phyloP scores from a whole-genome alignment of 2,888 invertebrate genomes.

The Liopterus haemorrhoidalis region DNA sequence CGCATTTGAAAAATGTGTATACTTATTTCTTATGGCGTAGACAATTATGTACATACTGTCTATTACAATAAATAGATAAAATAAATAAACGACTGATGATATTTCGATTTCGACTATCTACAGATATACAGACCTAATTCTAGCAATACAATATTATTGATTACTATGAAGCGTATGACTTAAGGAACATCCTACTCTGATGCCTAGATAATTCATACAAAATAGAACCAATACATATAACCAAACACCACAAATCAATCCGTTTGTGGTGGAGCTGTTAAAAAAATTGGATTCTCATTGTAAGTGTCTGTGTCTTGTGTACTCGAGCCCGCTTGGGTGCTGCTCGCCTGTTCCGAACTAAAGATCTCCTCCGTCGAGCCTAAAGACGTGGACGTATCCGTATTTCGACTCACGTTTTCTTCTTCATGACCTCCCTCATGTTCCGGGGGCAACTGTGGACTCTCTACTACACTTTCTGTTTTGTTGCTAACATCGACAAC shows the following conservation, averaged over 20 bases:
- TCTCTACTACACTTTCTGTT: no score
- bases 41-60: constrained; percentile 43
- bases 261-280: not conserved
- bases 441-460: no score
- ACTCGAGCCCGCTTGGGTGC: no score
- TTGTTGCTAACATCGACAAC: no score
- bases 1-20: constrained; percentile 21
- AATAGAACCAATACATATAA: no score
- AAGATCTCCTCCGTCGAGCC: not conserved
- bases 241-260: no score
- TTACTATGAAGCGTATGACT: no score
- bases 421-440: not conserved
- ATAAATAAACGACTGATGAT: constrained; percentile 40
- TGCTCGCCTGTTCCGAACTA: no score
- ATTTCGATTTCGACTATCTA: constrained; percentile 15
- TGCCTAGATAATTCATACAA: constrained; percentile 1
- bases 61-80: constrained; percentile 47
- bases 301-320: constrained; percentile 1
- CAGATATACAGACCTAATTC: constrained; percentile 14
- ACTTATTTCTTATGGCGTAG: constrained; percentile 31
- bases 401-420: not conserved
- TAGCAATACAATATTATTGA: no score
- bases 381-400: not conserved
- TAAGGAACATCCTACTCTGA: constrained; percentile 5
- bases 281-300: not conserved